Base-by-base conservation (phyloP, 1,140 invertebrate genomes). In the Cydia splendana region DNA sequence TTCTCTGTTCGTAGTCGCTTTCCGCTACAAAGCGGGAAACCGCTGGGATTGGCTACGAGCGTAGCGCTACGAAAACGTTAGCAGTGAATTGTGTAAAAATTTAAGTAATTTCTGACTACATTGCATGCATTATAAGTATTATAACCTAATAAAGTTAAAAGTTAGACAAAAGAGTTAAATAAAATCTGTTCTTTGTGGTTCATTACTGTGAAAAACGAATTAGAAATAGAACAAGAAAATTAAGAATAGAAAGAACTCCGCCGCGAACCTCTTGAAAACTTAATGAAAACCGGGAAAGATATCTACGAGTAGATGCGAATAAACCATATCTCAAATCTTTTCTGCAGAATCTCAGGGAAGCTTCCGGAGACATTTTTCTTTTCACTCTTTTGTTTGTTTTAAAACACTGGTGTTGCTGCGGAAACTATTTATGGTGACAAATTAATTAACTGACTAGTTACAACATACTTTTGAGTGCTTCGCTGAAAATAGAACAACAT, bases 281-380 rank as follows among this genome's bases (percentile, higher is more conserved):
- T 78, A 78, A 76, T 76, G 75, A 78, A 78, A 78, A 78, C 48
- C 51, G 53, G 38, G 67, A 48, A 78, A 74, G 74, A 78, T 74
- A 74, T 74, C 51, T 74, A 57, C 48, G n/a, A n/a, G 28, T 57
- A 62, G 20, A 62, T 62, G 18, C 48, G 18, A 69, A 75, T 74
- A 76, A 67, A 78, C 75, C 74, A 73, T 75, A 75, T 71, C 74
- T 65, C 67, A 42, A 71, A 71, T 38, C 67, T 71, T 67, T 62
- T 62, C 57, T 24, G 28, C 65, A 34, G 13, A 69, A 34, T 71
- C 67, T 38, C n/a, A 69, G 30, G 38, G 9, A 42, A 71, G 67
- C n/a, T 71, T 71, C 67, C 6, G 3, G 15, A 15, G 65, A 30
- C n/a, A 71, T 38, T 38, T 71, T 24, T 71, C 30, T 38, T 38